A percentile compares a stretch with the other conserved stretches of the same genome.
Evolutionary conservation across 2,797 vertebrate genomes (phyloP).

Genomic region (Sebastes itinus): DNA sequence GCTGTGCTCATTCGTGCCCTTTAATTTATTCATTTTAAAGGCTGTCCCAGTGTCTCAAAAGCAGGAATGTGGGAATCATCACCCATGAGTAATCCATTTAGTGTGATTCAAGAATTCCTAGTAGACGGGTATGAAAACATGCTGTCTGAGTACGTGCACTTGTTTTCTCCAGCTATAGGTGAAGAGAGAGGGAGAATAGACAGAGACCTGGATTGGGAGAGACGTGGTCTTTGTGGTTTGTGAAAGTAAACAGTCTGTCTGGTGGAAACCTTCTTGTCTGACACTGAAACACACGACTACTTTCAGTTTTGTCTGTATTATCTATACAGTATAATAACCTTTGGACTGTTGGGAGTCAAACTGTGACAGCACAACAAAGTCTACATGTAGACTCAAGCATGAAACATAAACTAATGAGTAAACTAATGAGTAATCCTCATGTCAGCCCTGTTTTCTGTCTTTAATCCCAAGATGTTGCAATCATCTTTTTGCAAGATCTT

Average conservation of each 20-base stretch:
- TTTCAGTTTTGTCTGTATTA: background rate
- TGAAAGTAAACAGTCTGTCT: conserved; percentile 68
- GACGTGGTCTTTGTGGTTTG: conserved; percentile 39
- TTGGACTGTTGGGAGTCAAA: background rate
- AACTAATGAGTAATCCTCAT: background rate
- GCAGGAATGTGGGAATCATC: conserved; percentile 16
- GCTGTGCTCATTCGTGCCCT: background rate
- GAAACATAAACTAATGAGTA: background rate
- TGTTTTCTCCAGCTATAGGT: conserved; percentile 36
- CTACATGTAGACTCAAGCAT: background rate
- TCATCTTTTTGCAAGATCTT: background rate
- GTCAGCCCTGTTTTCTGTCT: background rate
- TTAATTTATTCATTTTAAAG: background rate
- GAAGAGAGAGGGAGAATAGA: background rate
- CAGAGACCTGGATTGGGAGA: conserved; percentile 12
- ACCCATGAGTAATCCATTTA: conserved; percentile 28
- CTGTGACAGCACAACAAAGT: background rate
- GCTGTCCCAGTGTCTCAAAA: background rate
- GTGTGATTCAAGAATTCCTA: conserved; percentile 47
- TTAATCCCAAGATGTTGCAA: background rate
- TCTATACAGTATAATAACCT: background rate
- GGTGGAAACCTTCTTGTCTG: conserved; percentile 52
- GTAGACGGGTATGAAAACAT: conserved; percentile 52
- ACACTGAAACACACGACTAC: background rate
- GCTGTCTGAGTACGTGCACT: conserved; percentile 36